These are phyloP conservation scores for Hipparchia semele DNA, from an alignment of 2,888 invertebrate genomes.

Conservation along the genomic window DNA sequence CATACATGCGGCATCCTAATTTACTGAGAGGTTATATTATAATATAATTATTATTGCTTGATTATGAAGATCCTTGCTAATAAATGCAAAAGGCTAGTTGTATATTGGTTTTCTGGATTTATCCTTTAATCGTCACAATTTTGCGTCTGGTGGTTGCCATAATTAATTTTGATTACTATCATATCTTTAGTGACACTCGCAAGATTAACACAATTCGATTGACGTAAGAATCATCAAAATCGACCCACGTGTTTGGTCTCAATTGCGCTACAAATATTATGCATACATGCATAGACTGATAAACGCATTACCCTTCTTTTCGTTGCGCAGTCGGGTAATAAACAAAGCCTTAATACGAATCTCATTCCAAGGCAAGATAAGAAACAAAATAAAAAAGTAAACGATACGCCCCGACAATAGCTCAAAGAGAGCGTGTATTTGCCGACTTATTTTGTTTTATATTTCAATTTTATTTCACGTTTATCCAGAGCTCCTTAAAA, in stretches of 20 bases:
- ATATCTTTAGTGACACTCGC: no score
- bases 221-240: no score
- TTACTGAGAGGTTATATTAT: neutral
- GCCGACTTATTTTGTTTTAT: constrained; percentile 37
- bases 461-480: constrained; percentile 50
- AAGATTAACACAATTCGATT: no score
- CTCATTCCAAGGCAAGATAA: neutral
- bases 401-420: constrained; percentile 14
- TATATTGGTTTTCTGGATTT: no score
- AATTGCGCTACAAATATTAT: no score
- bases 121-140: no score
- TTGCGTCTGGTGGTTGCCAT: no score
- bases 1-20: constrained; percentile 27
- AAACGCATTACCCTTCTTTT: no score
- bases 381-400: constrained; percentile 13
- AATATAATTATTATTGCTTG: neutral
- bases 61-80: neutral
- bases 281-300: no score
- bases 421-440: constrained; percentile 16
- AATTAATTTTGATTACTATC: no score
- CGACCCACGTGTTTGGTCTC: no score
- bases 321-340: neutral
- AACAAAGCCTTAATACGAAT: constrained; percentile 4
- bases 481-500: constrained; percentile 42
- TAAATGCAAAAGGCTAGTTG: no score